Percentiles rank a stretch among this genome's conserved stretches.
These are phyloP conservation scores for Psittacula derbiana DNA, from an alignment of 2,797 vertebrate species.

Conservation along the genomic window DNA sequence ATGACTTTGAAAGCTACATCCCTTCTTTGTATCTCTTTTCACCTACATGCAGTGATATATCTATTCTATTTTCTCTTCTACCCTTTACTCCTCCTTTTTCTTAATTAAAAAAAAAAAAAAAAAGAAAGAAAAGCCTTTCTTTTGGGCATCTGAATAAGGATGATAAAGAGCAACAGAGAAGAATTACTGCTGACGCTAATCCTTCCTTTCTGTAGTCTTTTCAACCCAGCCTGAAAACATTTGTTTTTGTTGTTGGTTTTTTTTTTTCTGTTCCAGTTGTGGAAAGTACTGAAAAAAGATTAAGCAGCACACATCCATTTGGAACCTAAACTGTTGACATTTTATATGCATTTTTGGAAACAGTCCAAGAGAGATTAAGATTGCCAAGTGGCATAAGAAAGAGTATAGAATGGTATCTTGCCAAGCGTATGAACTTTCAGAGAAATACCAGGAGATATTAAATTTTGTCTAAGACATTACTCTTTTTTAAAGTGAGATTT, in stretches of 20 bases:
- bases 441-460: background rate
- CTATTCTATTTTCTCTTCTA: background rate
- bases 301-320: background rate
- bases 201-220: background rate
- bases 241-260: too few relatives aligned
- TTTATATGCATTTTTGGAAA: background rate
- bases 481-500: background rate
- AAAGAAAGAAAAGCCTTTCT: background rate
- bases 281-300: background rate
- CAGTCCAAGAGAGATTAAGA: background rate
- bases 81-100: rapidly evolving
- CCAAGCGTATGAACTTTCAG: background rate
- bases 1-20: background rate
- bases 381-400: background rate
- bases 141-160: background rate
- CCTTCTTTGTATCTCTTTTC: background rate
- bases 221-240: background rate
- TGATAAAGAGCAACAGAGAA: background rate
- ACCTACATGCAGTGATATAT: background rate
- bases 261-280: background rate
- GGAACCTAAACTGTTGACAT: background rate
- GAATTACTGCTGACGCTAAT: background rate
- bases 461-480: background rate
- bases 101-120: background rate
- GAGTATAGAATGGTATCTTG: background rate